phyloP scores from a whole-genome alignment of 2,797 vertebrate species.

The Hydrolagus colliei region DNA sequence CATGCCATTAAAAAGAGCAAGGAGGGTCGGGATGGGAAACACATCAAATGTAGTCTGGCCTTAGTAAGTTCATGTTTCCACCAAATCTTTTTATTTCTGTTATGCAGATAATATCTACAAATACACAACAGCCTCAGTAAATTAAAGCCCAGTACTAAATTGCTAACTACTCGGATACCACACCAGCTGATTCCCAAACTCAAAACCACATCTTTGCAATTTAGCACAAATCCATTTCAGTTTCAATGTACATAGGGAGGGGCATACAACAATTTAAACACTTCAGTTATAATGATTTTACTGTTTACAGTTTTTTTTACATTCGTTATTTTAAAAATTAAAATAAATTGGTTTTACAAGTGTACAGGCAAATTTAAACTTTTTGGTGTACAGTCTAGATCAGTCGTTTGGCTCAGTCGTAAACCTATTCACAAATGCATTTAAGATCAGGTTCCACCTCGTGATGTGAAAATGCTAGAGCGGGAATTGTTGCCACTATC shows the following conservation, averaged over 20 bases:
- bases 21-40: background rate
- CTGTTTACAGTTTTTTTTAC: background rate
- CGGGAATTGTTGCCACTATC: background rate
- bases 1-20: background rate
- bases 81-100: background rate
- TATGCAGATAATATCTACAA: slow-evolving; percentile 19
- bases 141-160: background rate
- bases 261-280: slow-evolving; percentile 12
- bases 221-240: background rate
- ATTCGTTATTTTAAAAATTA: background rate
- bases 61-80: slow-evolving; percentile 2
- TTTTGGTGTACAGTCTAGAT: slow-evolving; percentile 20
- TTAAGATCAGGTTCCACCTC: background rate
- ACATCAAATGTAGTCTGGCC: background rate
- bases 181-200: slow-evolving; percentile 12
- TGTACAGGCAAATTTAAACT: background rate
- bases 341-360: slow-evolving; percentile 8
- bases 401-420: slow-evolving; percentile 6
- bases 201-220: slow-evolving; percentile 10
- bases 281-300: background rate
- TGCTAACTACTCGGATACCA: background rate
- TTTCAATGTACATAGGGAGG: background rate
- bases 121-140: slow-evolving; percentile 16
- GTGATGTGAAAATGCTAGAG: background rate
- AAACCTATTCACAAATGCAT: background rate